Base-by-base conservation (phyloP, 2,797 vertebrate species). In the Centroberyx gerrardi region DNA sequence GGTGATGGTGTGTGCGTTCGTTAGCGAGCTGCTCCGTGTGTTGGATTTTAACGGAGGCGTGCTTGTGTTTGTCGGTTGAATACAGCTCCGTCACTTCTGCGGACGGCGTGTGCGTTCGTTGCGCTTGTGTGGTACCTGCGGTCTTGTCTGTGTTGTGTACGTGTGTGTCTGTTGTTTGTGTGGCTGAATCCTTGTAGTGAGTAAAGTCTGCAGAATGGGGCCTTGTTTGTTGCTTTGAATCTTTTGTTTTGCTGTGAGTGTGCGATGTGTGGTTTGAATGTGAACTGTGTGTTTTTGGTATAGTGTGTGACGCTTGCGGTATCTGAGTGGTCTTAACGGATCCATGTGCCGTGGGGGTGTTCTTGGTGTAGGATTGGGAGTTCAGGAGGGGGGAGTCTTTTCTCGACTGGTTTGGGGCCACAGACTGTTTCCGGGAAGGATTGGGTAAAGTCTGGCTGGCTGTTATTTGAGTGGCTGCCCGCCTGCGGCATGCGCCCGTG, bases 391-490 rank as follows among this genome's bases (percentile, higher is more conserved):
- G 59, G 27, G 71, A 78, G 68, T 83, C 88, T 74, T 91, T 94
- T 55, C 73, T 88, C 4, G 81, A 73, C 71, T 86, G 88, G 53
- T 63, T 80, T 14, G 74, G 64, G n/a, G 67, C 83, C 15, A 70
- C 62, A 28, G 86, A 81, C 12, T 66, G 74, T 80, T 87, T 93
- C 58, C 82, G 83, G 17, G 82, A 72, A 0, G 93, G 93, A 75
- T 87, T 94, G 15, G 94, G 94, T 78, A 95, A 90, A 48, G 94
- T 95, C 89, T 94, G 92, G 79, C 94, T 95, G 13, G 86, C 87
- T 66, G 86, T 89, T 58, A 92, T 90, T 68, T 91, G 93, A 88
- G 76, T 88, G 62, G 81, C 84, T 2, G 76, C 84, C 79, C 74
- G 91, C 78, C 88, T 92, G 51, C 92, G 93, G 82, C 95, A 96